Evolutionary conservation across 2,113 vertebrate genomes (phyloP).

Genomic region (Pipa parva): DNA sequence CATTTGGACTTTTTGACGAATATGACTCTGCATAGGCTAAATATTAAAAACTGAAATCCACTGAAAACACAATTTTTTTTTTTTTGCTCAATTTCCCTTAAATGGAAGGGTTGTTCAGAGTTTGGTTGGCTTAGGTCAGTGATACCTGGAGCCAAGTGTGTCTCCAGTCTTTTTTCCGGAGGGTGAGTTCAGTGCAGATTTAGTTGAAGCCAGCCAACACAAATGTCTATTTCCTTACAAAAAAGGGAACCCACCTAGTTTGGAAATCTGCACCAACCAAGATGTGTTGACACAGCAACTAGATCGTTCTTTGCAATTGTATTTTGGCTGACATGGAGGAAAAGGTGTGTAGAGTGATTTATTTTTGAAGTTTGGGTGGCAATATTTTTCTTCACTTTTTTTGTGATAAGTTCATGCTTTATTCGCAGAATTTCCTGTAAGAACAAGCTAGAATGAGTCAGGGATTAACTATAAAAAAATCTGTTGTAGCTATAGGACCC

Average conservation of each 20-base stretch:
- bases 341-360: background rate
- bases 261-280: background rate
- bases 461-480: no score
- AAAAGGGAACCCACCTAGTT: background rate
- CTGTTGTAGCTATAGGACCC: no score
- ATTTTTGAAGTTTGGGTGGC: background rate
- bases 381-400: background rate
- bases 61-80: no score
- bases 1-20: no score
- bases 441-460: no score
- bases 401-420: background rate
- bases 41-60: no score
- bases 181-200: background rate
- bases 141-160: conserved; percentile 14
- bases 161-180: background rate
- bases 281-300: background rate
- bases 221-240: conserved; percentile 7
- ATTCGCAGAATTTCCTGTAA: no score
- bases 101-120: background rate
- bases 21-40: no score
- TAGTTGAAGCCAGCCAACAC: conserved; percentile 3
- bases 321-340: background rate
- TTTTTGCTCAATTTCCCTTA: no score
- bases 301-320: background rate
- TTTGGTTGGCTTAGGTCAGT: background rate